Base-by-base conservation (phyloP, 2,113 vertebrate genomes). In the human region DNA sequence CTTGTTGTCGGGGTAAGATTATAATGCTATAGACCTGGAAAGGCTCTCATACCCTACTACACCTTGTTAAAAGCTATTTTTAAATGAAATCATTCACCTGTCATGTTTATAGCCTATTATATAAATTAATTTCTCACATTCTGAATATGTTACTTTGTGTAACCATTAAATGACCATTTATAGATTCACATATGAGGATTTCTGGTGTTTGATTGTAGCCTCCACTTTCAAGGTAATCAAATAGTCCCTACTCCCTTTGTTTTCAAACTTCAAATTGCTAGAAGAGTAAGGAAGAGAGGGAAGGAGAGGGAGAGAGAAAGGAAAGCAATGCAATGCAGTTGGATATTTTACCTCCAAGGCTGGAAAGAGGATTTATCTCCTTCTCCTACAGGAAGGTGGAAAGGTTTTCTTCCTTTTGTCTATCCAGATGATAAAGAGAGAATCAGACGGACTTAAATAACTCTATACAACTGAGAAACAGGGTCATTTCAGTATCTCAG, bases 61-160 rank as follows among this genome's bases (percentile, higher is more conserved):
- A 97, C 93, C 92, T 97, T 97, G 97, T 97, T 93, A 96, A 98
- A 97, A 98, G 92, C 57, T 92, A 86, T 9, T 50, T 52, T 93
- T 86, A 91, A 97, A 96, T 96, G 97, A 86, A 98, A 96, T 97
- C 89, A 23, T 89, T 32, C 76, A 9, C 38, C 25, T 83, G 1
- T 92, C 22, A 57, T 3, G 86, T 79, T 96, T 43, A 45, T 4
- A 87, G 73, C 50, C 14, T 61, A 96, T 92, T 93, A 87, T 89
- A 82, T 84, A 95, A 48, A 61, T 57, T 92, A 86, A 89, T 94
- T 96, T 96, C 55, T 12, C 80, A 70, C 23, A 18, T 17, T 4
- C 59, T 14, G 83, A 96, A 90, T 87, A 78, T 92, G 97, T 79
- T 94, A 35, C 85, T 90, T 84, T 48, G 82, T 94, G 92, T 88